phyloP scores from a whole-genome alignment of 2,888 invertebrate genomes.

The Meta bourneti region DNA sequence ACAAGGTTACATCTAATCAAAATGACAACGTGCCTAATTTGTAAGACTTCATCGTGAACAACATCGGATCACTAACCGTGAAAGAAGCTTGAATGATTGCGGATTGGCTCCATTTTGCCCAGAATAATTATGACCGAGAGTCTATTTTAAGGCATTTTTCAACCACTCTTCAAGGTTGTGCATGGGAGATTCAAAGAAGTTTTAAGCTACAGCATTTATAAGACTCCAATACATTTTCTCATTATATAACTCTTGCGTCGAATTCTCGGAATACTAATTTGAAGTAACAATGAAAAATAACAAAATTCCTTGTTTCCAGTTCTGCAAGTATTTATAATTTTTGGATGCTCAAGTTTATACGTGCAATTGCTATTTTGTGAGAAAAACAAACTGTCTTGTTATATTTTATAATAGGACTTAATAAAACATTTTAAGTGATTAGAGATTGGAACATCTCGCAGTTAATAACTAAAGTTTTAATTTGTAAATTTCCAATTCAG shows the following conservation, averaged over 20 bases:
- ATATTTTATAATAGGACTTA: too few relatives aligned
- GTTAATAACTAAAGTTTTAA: too few relatives aligned
- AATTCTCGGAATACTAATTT: not conserved
- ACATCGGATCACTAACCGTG: slow-evolving; percentile 3
- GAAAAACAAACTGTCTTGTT: too few relatives aligned
- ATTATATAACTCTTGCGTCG: not conserved
- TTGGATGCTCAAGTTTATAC: too few relatives aligned
- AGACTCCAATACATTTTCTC: slow-evolving; percentile 6
- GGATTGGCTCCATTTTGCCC: not conserved
- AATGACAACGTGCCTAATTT: slow-evolving; percentile 30
- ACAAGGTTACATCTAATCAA: slow-evolving; percentile 4
- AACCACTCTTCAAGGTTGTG: not conserved
- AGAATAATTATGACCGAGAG: not conserved
- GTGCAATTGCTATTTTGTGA: too few relatives aligned
- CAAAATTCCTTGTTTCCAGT: too few relatives aligned
- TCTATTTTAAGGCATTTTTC: not conserved
- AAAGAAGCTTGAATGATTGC: slow-evolving; percentile 29
- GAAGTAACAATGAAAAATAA: too few relatives aligned
- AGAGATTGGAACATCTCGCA: too few relatives aligned
- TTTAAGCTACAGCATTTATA: slow-evolving; percentile 29
- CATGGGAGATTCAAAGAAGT: slow-evolving; percentile 17
- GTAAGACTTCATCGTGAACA: not conserved
- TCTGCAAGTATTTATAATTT: too few relatives aligned
- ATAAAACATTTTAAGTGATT: too few relatives aligned
- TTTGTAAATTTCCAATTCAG: too few relatives aligned